Evolutionary conservation across 2,113 vertebrate genomes (phyloP).

Genomic region (Tricholaema leucomelas): DNA sequence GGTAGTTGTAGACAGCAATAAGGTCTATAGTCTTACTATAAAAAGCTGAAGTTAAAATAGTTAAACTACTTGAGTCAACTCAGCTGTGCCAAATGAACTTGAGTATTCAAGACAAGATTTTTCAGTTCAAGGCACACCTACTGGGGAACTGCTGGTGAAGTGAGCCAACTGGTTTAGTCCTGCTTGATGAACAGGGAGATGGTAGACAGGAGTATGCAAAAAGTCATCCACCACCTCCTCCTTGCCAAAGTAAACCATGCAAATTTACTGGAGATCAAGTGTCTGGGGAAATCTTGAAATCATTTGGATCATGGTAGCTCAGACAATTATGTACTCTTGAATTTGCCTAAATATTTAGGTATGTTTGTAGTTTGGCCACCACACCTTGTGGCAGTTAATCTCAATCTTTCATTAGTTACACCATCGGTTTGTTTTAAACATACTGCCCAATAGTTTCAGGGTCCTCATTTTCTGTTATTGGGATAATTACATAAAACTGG

Average conservation of each 20-base stretch:
- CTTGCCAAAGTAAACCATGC: not conserved
- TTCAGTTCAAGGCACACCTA: not conserved
- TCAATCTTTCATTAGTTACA: not conserved
- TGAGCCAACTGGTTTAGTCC: not conserved
- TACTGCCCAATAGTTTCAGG: not conserved
- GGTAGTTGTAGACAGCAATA: no score
- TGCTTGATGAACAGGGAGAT: not conserved
- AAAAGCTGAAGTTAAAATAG: not conserved
- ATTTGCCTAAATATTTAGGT: not conserved
- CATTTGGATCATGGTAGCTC: not conserved
- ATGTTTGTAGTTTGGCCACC: not conserved
- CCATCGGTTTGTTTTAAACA: not conserved
- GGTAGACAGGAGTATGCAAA: not conserved
- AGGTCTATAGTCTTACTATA: not conserved
- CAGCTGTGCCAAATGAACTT: not conserved
- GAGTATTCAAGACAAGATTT: not conserved
- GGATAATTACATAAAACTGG: no score
- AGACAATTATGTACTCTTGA: not conserved
- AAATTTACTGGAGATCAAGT: not conserved
- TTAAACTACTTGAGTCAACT: not conserved
- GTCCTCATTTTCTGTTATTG: not conserved
- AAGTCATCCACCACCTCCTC: not conserved
- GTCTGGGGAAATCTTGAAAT: not conserved
- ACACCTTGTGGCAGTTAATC: not conserved
- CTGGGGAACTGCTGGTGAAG: not conserved